Evolutionary conservation across 2,113 vertebrate genomes (phyloP).

Genomic region (Sitta europaea): DNA sequence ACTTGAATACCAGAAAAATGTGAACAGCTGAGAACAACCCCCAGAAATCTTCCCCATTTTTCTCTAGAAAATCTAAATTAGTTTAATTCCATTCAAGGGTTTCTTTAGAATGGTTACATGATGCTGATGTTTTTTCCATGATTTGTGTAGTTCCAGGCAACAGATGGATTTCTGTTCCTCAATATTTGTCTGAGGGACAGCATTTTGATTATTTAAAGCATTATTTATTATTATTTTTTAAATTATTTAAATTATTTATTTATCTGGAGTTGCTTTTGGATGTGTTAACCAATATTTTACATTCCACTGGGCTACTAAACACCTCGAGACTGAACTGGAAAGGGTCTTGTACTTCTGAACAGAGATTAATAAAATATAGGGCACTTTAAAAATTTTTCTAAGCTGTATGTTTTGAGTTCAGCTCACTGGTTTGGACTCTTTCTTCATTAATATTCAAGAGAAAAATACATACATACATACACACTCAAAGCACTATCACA

Average conservation of each 20-base stretch:
- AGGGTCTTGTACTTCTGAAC: neutral
- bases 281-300: neutral
- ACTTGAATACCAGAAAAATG: neutral
- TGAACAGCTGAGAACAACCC: neutral
- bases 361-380: neutral
- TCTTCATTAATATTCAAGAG: neutral
- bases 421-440: neutral
- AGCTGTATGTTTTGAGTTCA: neutral
- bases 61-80: neutral
- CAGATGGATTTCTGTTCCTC: neutral
- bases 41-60: neutral
- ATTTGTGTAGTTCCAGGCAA: neutral
- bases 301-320: neutral
- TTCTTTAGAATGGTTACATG: neutral
- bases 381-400: neutral
- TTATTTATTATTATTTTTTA: neutral
- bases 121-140: neutral
- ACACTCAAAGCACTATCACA: constrained; percentile 1
- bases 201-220: neutral
- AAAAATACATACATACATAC: constrained; percentile 63
- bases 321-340: neutral
- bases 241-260: neutral
- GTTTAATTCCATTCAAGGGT: neutral
- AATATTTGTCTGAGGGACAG: neutral
- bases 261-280: neutral